Base-by-base conservation (phyloP, 2,888 invertebrate genomes). In the Protonemura montana region DNA sequence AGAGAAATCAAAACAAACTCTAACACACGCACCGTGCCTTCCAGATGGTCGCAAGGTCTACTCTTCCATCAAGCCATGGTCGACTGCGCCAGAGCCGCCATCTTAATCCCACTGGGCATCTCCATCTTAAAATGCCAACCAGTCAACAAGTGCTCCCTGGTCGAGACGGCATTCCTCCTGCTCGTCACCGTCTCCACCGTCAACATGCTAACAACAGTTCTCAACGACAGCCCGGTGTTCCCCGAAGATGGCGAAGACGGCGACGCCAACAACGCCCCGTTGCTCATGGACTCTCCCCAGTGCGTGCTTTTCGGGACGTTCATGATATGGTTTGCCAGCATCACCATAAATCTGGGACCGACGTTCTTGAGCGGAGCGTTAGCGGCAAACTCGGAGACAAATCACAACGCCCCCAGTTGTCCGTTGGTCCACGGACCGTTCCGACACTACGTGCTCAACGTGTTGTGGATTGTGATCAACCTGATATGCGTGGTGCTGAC, bases 271-370 rank as follows among this genome's bases (percentile, higher is more conserved):
- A 93, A 95, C 87, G 95, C 94, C 0, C 95, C 96, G 7, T 92
- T 96, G 89, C 93, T 96, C 88, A 95, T 96, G 95, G 97, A 97
- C 91, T 96, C 96, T 87, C 97, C 97, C 0, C 95, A 97, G 93
- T 98, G 98, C 92, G 97, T 97, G 88, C 93, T 97, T 84, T 98
- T 98, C 92, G 97, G 97, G 88, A 95, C 97, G 85, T 96, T 97
- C 91, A 97, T 97, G 95, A 97, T 97, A 90, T 98, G 97, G 97
- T 97, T 98, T 92, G 96, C 97, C 86, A 96, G 96, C 88, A 95
- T 97, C 90, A 96, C 97, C 85, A 96, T 97, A 91, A 97, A 98
- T 92, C 94, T 98, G 89, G 97, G 97, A 30, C 97, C 97, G 41
- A 97, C 97, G 59, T 96, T 97, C 92, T 93, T 97, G 90, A 96